These are phyloP conservation scores for Microcebus tavaratra DNA, from an alignment of 2,113 vertebrate genomes.

Conservation along the genomic window DNA sequence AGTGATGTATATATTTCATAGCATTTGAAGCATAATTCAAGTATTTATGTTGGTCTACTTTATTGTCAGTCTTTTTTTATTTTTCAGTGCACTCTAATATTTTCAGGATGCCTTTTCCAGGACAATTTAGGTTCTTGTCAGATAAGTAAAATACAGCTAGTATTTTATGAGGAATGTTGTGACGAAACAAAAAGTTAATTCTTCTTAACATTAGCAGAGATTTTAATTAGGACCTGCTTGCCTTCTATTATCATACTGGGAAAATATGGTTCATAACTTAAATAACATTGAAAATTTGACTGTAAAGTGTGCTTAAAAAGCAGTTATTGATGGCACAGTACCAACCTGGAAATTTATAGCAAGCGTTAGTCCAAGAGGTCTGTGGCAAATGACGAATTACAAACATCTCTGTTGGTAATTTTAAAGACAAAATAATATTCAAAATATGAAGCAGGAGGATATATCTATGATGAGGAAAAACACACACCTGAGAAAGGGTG, in stretches of 20 bases:
- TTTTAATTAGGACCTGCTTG: slow-evolving; percentile 17
- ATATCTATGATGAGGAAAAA: background rate
- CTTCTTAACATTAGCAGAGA: background rate
- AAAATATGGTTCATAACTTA: background rate
- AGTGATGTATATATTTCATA: background rate
- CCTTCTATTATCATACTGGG: background rate
- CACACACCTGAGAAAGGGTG: background rate
- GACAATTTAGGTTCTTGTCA: background rate
- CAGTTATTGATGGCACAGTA: background rate
- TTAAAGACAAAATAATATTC: slow-evolving; percentile 11
- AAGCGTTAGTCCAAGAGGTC: background rate
- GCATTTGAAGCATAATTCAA: background rate
- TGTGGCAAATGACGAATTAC: background rate
- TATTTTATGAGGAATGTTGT: background rate
- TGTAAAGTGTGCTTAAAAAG: background rate
- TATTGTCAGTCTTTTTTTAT: background rate
- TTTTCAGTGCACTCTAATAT: background rate
- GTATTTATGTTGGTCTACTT: background rate
- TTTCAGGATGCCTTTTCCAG: background rate
- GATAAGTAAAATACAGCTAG: background rate
- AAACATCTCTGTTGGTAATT: slow-evolving; percentile 14
- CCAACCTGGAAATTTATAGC: slow-evolving; percentile 21
- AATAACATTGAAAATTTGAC: slow-evolving; percentile 19
- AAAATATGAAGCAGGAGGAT: background rate
- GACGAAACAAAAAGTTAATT: slow-evolving; percentile 39